Conservation (phyloP, 2,113 vertebrate species). For the Ailurus styani region DNA sequence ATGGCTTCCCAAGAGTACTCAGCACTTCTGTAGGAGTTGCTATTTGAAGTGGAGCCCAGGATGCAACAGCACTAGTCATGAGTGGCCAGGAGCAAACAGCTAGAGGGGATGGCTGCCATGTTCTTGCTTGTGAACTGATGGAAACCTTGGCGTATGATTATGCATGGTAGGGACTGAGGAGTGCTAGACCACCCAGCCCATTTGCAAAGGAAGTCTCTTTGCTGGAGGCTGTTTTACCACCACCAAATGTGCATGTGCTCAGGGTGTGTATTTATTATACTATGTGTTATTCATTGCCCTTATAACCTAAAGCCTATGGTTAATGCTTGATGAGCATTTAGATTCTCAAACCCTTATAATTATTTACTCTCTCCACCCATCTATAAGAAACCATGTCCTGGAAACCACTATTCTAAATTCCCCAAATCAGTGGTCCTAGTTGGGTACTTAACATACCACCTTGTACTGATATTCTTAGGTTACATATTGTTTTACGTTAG, state of each 20-base stretch:
- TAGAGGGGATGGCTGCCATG: neutral
- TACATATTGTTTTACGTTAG: neutral
- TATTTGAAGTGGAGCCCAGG: slow-evolving; percentile 89
- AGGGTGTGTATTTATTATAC: neutral
- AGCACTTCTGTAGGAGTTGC: slow-evolving; percentile 89
- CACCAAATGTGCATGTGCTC: neutral
- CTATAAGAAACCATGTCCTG: neutral
- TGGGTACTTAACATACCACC: neutral
- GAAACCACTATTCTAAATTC: neutral
- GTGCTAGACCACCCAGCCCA: neutral
- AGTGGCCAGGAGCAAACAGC: neutral
- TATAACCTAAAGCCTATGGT: neutral
- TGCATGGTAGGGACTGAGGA: neutral
- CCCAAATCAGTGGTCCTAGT: neutral
- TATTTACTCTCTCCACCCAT: neutral
- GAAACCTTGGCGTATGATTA: neutral
- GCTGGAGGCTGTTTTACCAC: neutral
- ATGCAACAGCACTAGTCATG: slow-evolving; percentile 41
- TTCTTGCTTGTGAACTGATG: neutral
- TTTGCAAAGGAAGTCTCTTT: neutral
- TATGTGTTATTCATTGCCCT: neutral
- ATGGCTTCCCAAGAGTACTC: slow-evolving; percentile 87
- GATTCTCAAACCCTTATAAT: neutral
- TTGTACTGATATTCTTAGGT: neutral
- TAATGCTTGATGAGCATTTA: neutral